A percentile compares a stretch with the other conserved stretches of the same genome.
phyloP scores from a whole-genome alignment of 2,888 invertebrate genomes.

The Spilosoma lubricipeda region DNA sequence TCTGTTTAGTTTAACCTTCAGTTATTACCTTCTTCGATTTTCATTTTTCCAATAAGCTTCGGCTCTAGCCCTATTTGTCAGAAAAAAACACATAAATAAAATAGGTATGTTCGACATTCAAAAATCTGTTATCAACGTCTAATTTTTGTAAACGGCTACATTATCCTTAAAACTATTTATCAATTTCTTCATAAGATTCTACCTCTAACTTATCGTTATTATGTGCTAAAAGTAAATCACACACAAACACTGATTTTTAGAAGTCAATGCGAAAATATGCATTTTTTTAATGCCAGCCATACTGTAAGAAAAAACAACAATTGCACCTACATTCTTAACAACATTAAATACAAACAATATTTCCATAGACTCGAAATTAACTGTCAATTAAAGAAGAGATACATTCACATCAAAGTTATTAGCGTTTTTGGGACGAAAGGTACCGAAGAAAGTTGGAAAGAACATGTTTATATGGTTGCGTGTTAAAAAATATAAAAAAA shows the following conservation, averaged over 20 bases:
- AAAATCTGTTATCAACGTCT: neutral
- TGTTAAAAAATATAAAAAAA: constrained; percentile 52
- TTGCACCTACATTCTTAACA: neutral
- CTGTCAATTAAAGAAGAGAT: constrained; percentile 11
- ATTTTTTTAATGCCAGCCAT: too few species aligned
- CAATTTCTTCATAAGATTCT: too few species aligned
- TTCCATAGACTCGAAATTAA: constrained; percentile 1
- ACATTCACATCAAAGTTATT: constrained; percentile 12
- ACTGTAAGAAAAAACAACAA: too few species aligned
- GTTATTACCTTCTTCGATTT: neutral
- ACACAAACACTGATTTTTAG: too few species aligned
- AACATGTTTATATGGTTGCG: constrained; percentile 48
- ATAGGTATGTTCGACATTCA: neutral
- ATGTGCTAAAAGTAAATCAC: too few species aligned
- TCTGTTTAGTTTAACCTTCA: neutral
- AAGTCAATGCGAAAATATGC: too few species aligned
- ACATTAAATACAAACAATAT: neutral
- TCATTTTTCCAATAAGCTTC: neutral
- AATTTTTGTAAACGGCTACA: neutral
- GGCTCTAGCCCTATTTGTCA: neutral
- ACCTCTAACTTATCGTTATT: too few species aligned
- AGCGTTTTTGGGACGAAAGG: constrained; percentile 32
- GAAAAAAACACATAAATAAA: neutral
- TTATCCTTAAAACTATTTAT: neutral
- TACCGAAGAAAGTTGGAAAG: constrained; percentile 44